Percentiles rank a stretch among this genome's conserved stretches.
These are phyloP conservation scores for Luperina testacea DNA, from an alignment of 2,888 invertebrate species.

Conservation along the genomic window DNA sequence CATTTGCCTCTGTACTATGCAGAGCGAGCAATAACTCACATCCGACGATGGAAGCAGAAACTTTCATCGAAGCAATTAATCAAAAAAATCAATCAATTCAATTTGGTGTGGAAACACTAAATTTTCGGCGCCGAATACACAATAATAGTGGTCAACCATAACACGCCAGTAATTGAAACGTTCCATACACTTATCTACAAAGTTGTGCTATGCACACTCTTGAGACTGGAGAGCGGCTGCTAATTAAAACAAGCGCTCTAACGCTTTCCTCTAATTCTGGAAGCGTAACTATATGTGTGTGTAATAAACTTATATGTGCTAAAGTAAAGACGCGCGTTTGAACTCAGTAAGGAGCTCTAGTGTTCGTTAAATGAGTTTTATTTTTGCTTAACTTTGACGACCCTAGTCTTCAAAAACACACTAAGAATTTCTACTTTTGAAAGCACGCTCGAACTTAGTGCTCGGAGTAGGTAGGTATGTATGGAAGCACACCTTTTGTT, in stretches of 20 bases:
- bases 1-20: not conserved
- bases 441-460: constrained; percentile 30
- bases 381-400: constrained; percentile 59
- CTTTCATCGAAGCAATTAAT: too few species aligned
- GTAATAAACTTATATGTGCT: constrained; percentile 61
- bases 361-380: constrained; percentile 59
- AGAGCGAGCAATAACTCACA: constrained; percentile 5
- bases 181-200: constrained; percentile 49
- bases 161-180: constrained; percentile 53
- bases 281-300: constrained; percentile 49
- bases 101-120: not conserved
- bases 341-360: constrained; percentile 34
- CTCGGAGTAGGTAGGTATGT: constrained; percentile 3
- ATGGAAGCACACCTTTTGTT: constrained; percentile 41
- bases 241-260: constrained; percentile 67
- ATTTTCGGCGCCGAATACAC: constrained; percentile 26
- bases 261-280: constrained; percentile 63
- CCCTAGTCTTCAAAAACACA: constrained; percentile 42
- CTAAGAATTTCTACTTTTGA: constrained; percentile 35
- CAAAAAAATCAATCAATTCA: too few species aligned
- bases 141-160: constrained; percentile 47
- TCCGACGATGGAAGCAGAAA: not conserved
- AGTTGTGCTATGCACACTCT: constrained; percentile 59
- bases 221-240: constrained; percentile 53
- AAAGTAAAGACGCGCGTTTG: constrained; percentile 59